These are phyloP conservation scores for Mercenaria mercenaria DNA, from an alignment of 1,140 invertebrate genomes.

Conservation along the genomic window DNA sequence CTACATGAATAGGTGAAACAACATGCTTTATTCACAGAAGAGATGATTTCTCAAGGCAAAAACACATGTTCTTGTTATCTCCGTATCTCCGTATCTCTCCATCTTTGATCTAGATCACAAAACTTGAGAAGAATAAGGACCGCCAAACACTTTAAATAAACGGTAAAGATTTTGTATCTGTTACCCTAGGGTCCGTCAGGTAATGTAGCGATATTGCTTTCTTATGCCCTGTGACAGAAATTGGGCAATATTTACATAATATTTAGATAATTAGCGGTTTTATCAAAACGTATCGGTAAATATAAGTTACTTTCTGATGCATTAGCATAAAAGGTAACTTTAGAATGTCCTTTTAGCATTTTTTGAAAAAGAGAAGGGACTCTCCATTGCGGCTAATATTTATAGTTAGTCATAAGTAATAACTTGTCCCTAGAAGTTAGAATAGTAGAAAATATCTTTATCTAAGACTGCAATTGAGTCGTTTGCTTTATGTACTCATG, in stretches of 20 bases:
- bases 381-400: too few relatives aligned
- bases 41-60: background rate
- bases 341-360: too few relatives aligned
- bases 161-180: background rate
- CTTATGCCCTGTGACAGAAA: background rate
- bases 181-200: background rate
- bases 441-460: too few relatives aligned
- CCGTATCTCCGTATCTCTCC: background rate
- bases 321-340: background rate
- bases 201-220: background rate
- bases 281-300: background rate
- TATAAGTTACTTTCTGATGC: background rate
- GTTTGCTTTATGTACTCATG: too few relatives aligned
- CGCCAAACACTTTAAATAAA: background rate
- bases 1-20: background rate
- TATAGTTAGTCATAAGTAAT: too few relatives aligned
- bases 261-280: background rate
- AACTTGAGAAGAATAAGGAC: background rate
- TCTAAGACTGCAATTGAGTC: too few relatives aligned
- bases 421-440: too few relatives aligned
- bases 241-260: background rate
- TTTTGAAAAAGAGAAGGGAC: too few relatives aligned
- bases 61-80: slow-evolving; percentile 10
- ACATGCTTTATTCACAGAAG: background rate
- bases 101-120: background rate